A percentile compares a stretch with the other conserved stretches of the same genome.
These are phyloP conservation scores for Lepus europaeus DNA, from an alignment of 2,113 vertebrate species.

Conservation along the genomic window DNA sequence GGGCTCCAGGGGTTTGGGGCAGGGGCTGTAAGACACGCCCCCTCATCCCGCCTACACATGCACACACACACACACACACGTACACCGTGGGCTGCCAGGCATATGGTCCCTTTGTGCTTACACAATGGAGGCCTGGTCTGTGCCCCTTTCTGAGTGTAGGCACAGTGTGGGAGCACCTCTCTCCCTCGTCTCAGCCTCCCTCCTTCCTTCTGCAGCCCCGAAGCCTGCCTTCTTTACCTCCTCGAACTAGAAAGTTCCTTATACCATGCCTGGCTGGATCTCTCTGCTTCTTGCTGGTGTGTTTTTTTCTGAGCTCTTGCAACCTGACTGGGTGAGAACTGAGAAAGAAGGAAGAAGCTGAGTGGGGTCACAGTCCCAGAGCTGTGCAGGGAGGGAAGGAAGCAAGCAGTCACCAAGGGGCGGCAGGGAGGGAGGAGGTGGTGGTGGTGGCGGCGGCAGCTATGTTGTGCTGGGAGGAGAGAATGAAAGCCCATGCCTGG, in stretches of 20 bases:
- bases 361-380: neutral
- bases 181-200: neutral
- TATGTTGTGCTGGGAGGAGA: neutral
- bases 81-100: constrained; percentile 54
- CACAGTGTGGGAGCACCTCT: neutral
- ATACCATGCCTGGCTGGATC: neutral
- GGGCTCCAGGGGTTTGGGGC: constrained; percentile 4
- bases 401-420: neutral
- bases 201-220: neutral
- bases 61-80: neutral
- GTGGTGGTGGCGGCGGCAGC: neutral
- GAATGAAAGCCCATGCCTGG: neutral
- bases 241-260: neutral
- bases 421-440: neutral
- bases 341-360: neutral
- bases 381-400: too few relatives aligned
- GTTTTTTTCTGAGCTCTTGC: constrained; percentile 33
- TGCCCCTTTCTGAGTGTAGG: constrained; percentile 63
- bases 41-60: neutral
- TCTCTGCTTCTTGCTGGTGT: neutral
- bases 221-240: neutral
- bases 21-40: neutral
- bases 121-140: constrained; percentile 67
- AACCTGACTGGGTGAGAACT: neutral
- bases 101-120: constrained; percentile 79